These are phyloP conservation scores for Timema podura DNA, from an alignment of 2,888 invertebrate species.

Conservation along the genomic window DNA sequence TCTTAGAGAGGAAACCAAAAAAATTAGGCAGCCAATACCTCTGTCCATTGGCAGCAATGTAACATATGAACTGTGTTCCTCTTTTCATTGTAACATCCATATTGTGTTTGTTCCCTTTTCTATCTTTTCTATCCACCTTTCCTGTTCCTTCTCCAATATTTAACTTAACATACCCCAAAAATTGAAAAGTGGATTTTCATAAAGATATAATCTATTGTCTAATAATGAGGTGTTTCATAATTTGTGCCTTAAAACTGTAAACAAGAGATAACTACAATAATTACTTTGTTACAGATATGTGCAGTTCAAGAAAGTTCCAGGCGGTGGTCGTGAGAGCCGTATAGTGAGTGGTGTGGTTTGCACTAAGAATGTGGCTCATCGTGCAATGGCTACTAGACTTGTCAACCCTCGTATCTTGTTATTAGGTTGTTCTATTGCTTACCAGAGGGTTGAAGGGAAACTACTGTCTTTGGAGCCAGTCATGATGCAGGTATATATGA, in stretches of 20 bases:
- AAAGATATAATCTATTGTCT: not conserved
- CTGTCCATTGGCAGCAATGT: too few species aligned
- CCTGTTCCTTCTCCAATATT: not conserved
- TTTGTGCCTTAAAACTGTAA: not conserved
- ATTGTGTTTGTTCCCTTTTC: not conserved
- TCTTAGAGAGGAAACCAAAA: too few species aligned
- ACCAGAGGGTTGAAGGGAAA: slow-evolving; percentile 90
- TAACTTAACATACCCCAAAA: not conserved
- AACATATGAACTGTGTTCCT: not conserved
- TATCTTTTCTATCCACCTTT: not conserved
- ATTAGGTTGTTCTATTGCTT: slow-evolving; percentile 86
- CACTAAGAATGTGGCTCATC: slow-evolving; percentile 91
- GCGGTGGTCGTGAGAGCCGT: slow-evolving; percentile 71
- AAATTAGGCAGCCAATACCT: too few species aligned
- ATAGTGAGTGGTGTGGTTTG: slow-evolving; percentile 88
- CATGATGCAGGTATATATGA: slow-evolving; percentile 68
- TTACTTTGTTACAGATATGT: slow-evolving; percentile 54
- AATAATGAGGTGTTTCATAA: not conserved
- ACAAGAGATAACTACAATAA: not conserved
- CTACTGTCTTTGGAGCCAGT: slow-evolving; percentile 92
- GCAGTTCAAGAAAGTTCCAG: slow-evolving; percentile 89
- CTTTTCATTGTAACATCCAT: not conserved
- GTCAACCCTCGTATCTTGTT: slow-evolving; percentile 80
- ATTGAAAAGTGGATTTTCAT: not conserved
- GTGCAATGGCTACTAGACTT: slow-evolving; percentile 76